Percentiles rank a stretch among this genome's conserved stretches.
Evolutionary conservation across 2,113 vertebrate species (phyloP).

Genomic region (Columbina picui): DNA sequence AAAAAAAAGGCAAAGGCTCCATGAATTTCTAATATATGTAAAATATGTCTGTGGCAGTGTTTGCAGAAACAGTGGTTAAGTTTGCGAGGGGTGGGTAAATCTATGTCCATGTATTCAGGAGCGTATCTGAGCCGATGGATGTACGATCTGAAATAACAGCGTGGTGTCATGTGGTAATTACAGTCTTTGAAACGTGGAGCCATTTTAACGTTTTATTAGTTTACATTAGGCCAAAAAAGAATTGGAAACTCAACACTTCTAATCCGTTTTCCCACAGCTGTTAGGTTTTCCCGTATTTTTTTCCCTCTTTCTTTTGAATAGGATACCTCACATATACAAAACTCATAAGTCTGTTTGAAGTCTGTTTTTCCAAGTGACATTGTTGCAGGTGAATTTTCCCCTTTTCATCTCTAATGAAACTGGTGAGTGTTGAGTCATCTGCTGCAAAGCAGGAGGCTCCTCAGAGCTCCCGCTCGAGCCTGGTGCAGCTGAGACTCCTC

Average conservation of each 20-base stretch:
- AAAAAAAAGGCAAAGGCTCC: not conserved
- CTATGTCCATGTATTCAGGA: not conserved
- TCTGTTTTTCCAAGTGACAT: slow-evolving; percentile 69
- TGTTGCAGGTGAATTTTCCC: slow-evolving; percentile 74
- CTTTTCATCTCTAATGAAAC: slow-evolving; percentile 75
- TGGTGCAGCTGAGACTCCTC: slow-evolving; percentile 78
- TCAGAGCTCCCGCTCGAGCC: slow-evolving; percentile 75
- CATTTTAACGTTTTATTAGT: slow-evolving; percentile 53
- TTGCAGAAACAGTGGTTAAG: slow-evolving; percentile 5
- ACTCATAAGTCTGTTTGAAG: slow-evolving; percentile 47
- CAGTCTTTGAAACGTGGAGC: slow-evolving; percentile 58
- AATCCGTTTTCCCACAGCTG: slow-evolving; percentile 64
- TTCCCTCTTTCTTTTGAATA: not conserved
- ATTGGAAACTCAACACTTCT: slow-evolving; percentile 63
- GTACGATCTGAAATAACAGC: slow-evolving; percentile 61
- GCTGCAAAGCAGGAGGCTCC: slow-evolving; percentile 70
- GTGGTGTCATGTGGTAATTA: slow-evolving; percentile 67
- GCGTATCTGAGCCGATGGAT: not conserved
- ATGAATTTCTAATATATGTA: not conserved
- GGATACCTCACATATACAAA: slow-evolving; percentile 37
- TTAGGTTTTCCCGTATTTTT: not conserved
- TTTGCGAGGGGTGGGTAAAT: slow-evolving; percentile 11
- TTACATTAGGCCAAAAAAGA: slow-evolving; percentile 61
- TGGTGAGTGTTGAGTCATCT: slow-evolving; percentile 77
- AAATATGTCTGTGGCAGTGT: not conserved